Evolutionary conservation across 2,888 invertebrate species (phyloP), one percentile per base, ranked within the genome.

Genomic region (Drosophila imparisetae): DNA sequence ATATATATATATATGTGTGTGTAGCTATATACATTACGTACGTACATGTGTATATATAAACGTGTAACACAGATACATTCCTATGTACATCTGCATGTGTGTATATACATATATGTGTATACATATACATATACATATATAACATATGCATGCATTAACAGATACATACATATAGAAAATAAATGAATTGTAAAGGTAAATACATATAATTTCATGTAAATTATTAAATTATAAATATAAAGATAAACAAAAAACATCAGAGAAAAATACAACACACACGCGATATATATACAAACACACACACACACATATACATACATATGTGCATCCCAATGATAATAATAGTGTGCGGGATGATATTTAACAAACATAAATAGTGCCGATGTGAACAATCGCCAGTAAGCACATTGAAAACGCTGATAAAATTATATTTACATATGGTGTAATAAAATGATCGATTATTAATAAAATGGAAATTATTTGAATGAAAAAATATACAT

Each of bases 361-460:
- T 63, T 65, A 50, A 45, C 10, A 49, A 24, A 49, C 30, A 45
- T 58, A 29, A 30, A 64, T 54, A 75, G 52, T 63, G 57, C 66
- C 55, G 54, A 52, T 61, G 38, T 40, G 64, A 65, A 6, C 30
- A 54, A 52, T 61, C 29, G 52, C 42, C 34, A 45, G 27, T 21
- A 45, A 62, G 59, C 53, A 73, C 52, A 82, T 55, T 68, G 64
- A 66, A 62, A 58, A 72, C 75, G 86, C 82, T 82, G 83, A 83
- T 87, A 63, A 88, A 84, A 75, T 70, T 80, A 89, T 89, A 87
- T 84, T 87, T 84, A 78, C 76, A 89, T 89, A 89, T 89, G 89
- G 88, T 85, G 83, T 85, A 89, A 85, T 82, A 72, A 76, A 80
- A 87, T 85, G 82, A 85, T 85, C 84, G 78, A 86, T 82, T 82